Evolutionary conservation across 2,888 invertebrate species (phyloP).

Genomic region (Agrypnus murinus): DNA sequence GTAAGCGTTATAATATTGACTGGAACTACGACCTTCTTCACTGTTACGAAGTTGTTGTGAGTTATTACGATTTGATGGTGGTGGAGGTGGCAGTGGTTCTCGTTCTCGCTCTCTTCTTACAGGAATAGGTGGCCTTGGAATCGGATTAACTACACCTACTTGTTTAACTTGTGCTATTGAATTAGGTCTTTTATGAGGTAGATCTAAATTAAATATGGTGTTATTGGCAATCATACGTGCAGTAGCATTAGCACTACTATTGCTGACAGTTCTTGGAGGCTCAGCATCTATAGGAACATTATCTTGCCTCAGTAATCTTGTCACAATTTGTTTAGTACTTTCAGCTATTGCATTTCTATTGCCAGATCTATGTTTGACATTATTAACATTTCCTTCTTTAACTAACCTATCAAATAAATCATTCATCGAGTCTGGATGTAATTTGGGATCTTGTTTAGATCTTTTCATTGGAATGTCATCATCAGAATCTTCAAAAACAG

Average conservation of each 20-base stretch:
- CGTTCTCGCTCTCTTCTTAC: conserved; percentile 15
- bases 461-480: conserved; percentile 36
- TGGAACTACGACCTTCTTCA: conserved; percentile 30
- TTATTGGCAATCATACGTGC: conserved; percentile 14
- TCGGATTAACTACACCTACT: conserved; percentile 43
- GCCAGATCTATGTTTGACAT: background rate
- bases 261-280: too few relatives aligned
- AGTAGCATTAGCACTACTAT: too few relatives aligned
- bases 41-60: too few relatives aligned
- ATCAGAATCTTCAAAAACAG: conserved; percentile 38
- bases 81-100: background rate
- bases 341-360: background rate
- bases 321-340: background rate
- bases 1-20: conserved; percentile 34
- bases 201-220: conserved; percentile 18
- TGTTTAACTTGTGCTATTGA: conserved; percentile 36
- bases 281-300: background rate
- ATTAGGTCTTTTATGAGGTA: conserved; percentile 22
- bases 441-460: conserved; percentile 22
- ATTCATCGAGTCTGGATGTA: conserved; percentile 37
- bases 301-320: background rate
- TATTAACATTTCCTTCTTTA: conserved; percentile 43
- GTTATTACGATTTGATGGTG: conserved; percentile 8
- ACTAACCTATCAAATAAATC: conserved; percentile 44
- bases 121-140: conserved; percentile 29